Conservation (phyloP, 2,113 vertebrate species). For the Xiphias gladius region DNA sequence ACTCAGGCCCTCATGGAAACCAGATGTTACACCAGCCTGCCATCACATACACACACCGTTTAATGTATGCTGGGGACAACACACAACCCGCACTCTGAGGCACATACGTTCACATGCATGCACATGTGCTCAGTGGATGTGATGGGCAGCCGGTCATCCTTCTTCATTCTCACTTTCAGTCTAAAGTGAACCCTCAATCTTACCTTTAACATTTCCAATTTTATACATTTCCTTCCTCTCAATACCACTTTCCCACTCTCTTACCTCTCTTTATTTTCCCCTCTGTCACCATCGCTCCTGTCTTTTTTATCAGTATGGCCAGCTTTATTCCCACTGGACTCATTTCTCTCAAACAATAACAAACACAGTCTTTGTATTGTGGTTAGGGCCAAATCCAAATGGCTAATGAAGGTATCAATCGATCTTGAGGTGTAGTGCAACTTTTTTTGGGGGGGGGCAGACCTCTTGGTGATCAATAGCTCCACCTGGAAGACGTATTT, state of each 20-base stretch:
- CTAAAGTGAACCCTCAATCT: conserved; percentile 29
- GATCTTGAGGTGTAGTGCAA: conserved; percentile 63
- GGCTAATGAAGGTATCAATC: conserved; percentile 79
- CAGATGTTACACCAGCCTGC: conserved; percentile 87
- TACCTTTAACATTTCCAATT: conserved; percentile 28
- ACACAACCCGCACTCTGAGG: conserved; percentile 46
- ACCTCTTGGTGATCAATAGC: conserved; percentile 77
- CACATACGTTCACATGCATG: conserved; percentile 46
- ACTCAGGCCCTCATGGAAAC: conserved; percentile 89
- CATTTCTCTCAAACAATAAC: conserved; percentile 81
- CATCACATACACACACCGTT: conserved; percentile 54
- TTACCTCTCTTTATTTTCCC: conserved; percentile 60
- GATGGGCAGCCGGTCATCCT: conserved; percentile 39
- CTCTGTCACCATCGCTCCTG: conserved; percentile 58
- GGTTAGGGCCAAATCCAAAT: conserved; percentile 68
- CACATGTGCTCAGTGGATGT: conserved; percentile 49
- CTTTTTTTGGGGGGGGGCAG: conserved; percentile 34
- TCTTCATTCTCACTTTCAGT: conserved; percentile 42
- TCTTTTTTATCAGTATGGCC: conserved; percentile 62
- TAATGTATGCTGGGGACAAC: conserved; percentile 56
- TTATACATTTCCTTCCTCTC: conserved; percentile 41
- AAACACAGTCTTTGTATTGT: conserved; percentile 77
- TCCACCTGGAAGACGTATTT: conserved; percentile 77
- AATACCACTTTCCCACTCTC: conserved; percentile 45
- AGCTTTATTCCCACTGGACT: conserved; percentile 67